Base-by-base conservation (phyloP, 2,113 vertebrate species). In the Scolopax mira region DNA sequence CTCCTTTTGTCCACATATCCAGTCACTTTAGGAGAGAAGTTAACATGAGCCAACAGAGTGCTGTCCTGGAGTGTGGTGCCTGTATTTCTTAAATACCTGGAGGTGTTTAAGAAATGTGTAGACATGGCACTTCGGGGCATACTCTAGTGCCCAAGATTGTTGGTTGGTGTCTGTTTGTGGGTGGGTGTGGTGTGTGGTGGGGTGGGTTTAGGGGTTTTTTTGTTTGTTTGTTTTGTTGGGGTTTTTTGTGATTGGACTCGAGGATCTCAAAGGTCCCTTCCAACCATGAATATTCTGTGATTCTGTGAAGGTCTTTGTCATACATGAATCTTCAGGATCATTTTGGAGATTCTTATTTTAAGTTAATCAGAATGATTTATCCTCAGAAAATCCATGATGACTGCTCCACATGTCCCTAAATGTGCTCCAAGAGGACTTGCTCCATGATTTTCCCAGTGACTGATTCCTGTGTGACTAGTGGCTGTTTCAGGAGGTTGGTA, bases 261-360 rank as follows among this genome's bases (percentile, higher is more conserved):
- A 61, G 37, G 57, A 35, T 24, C 35, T 39, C 24, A 61, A 27
- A 61, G 35, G 35, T 61, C 35, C 58, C 60, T 61, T 61, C 16
- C 24, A 61, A 37, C 60, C 6, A 27, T 35, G 35, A 24, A 27
- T 48, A 61, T 61, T 39, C n/a, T 25, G 24, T 25, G 58, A 60
- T 62, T n/a, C 4, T 85, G 42, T 39, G 60, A 80, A 90, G 17
- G 6, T 90, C 67, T 91, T 90, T 95, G 79, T 52, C 44, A 57
- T 66, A 61, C 55, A 58, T 52, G 33, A 84, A 41, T 48, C 35
- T 67, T 78, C 33, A 44, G 33, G 42, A 64, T 80, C 0, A 60
- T 88, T 95, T 95, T 70, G 86, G 58, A 73, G 24, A 62, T 66
- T 55, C 33, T 21, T 82, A 28, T 88, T 96, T 80, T 80, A 70